Conservation (phyloP, 2,888 invertebrate genomes). For the Apotomis turbidana region DNA sequence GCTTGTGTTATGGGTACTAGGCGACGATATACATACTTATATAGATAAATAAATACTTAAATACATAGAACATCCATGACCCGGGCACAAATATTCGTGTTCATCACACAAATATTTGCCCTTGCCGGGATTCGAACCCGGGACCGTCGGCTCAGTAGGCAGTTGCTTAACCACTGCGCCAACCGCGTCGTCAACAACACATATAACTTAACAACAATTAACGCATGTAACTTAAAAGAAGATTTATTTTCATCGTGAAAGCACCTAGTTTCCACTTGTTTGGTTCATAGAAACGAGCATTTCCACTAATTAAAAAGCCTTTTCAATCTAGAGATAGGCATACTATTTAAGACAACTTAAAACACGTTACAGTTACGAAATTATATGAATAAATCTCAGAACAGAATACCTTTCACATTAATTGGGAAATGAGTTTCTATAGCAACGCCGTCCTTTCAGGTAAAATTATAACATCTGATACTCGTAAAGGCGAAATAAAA, state of each 20-base stretch:
- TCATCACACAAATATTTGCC: too few relatives aligned
- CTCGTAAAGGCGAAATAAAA: slow-evolving; percentile 2
- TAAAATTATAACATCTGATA: slow-evolving; percentile 1
- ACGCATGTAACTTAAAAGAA: too few relatives aligned
- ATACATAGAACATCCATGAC: too few relatives aligned
- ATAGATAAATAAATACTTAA: too few relatives aligned
- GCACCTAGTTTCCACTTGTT: not conserved
- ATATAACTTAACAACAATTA: too few relatives aligned
- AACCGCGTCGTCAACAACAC: too few relatives aligned
- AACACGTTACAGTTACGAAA: not conserved
- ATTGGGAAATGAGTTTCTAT: slow-evolving; percentile 6
- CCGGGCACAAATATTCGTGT: too few relatives aligned
- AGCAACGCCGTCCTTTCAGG: slow-evolving; percentile 2
- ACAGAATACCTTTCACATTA: not conserved
- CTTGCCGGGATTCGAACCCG: too few relatives aligned
- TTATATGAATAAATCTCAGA: not conserved
- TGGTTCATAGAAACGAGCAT: not conserved
- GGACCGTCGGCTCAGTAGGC: too few relatives aligned
- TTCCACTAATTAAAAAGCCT: not conserved
- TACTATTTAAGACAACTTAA: not conserved
- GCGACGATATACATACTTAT: too few relatives aligned
- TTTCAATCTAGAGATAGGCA: not conserved
- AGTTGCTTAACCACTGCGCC: too few relatives aligned
- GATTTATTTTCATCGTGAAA: not conserved
- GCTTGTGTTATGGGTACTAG: too few relatives aligned